phyloP scores from a whole-genome alignment of 2,797 vertebrate species.

The Scleropages formosus region DNA sequence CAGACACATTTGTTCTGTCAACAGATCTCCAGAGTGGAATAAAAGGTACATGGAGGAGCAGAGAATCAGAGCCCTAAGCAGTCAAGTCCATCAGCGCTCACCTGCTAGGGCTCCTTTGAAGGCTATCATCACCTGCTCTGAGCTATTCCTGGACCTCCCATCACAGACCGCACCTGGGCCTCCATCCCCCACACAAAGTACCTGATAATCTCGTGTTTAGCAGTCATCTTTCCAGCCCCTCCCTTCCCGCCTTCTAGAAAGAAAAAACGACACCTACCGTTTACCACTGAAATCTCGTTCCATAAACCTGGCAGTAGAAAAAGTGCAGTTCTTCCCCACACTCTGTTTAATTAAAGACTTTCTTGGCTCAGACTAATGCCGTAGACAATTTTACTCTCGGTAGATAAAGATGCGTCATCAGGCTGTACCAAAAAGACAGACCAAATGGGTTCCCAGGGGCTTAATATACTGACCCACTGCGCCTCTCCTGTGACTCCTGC shows the following conservation, averaged over 20 bases:
- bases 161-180: not conserved
- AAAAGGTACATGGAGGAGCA: constrained; percentile 37
- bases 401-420: constrained; percentile 59
- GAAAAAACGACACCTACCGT: not conserved
- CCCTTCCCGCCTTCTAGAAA: not conserved
- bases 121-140: constrained; percentile 8
- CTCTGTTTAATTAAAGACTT: constrained; percentile 63
- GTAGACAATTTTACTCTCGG: constrained; percentile 57
- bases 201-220: constrained; percentile 10
- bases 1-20: not conserved
- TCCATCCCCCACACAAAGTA: not conserved
- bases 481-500: constrained; percentile 48
- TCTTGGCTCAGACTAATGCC: constrained; percentile 57
- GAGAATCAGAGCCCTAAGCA: not conserved
- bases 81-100: not conserved
- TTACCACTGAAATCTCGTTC: constrained; percentile 5
- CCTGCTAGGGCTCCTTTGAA: not conserved
- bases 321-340: constrained; percentile 53
- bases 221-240: not conserved
- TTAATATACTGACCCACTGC: constrained; percentile 64
- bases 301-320: constrained; percentile 29
- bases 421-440: constrained; percentile 48
- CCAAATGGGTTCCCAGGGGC: constrained; percentile 53
- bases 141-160: not conserved
- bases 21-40: constrained; percentile 37